phyloP scores from a whole-genome alignment of 2,113 vertebrate genomes.

The Xenus cinereus region DNA sequence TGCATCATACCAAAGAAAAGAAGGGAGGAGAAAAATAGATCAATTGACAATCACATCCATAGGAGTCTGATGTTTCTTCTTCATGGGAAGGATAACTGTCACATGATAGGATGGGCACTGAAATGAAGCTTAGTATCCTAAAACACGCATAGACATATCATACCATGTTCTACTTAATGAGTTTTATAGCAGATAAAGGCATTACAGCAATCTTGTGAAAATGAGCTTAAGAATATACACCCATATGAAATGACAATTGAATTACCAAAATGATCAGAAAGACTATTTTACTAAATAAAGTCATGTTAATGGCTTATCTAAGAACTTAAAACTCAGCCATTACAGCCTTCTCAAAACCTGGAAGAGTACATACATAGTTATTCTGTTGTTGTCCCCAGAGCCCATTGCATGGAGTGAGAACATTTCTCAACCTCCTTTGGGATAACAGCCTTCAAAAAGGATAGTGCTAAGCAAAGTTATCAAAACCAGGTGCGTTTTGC shows the following conservation, averaged over 20 bases:
- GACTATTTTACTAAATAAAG: neutral
- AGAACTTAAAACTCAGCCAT: neutral
- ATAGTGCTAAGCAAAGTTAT: neutral
- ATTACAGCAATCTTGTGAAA: neutral
- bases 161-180: neutral
- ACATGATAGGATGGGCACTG: neutral
- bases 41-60: neutral
- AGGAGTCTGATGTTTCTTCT: neutral
- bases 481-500: neutral
- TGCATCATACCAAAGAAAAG: neutral
- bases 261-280: neutral
- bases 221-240: neutral
- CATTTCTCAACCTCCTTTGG: neutral
- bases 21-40: neutral
- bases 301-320: neutral
- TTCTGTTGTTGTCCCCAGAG: neutral
- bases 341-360: neutral
- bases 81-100: neutral
- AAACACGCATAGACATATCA: neutral
- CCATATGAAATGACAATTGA: conserved; percentile 9
- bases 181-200: neutral
- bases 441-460: neutral
- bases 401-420: neutral
- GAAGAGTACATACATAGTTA: neutral
- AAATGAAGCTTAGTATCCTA: neutral